Evolutionary conservation across 2,888 invertebrate species (phyloP).

Genomic region (Trichogramma dendrolimi): DNA sequence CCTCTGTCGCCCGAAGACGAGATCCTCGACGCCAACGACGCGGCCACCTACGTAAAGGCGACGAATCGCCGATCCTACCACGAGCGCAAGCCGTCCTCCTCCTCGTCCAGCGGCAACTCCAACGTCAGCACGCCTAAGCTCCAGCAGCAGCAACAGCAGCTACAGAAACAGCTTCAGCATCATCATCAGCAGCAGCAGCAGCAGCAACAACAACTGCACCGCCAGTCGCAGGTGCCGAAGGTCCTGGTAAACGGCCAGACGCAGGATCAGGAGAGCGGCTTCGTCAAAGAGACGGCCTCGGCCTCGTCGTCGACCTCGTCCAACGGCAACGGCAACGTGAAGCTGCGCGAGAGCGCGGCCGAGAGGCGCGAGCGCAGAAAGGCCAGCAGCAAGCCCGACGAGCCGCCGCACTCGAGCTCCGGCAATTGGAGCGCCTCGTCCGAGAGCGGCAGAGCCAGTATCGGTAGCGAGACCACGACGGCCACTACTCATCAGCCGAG

Average conservation of each 20-base stretch:
- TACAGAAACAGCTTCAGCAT: background rate
- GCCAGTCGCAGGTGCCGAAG: background rate
- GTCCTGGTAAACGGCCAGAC: background rate
- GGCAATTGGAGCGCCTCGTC: slow-evolving; percentile 95
- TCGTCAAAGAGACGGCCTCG: slow-evolving; percentile 23
- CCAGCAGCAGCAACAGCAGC: background rate
- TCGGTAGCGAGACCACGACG: slow-evolving; percentile 76
- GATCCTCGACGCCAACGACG: slow-evolving; percentile 5
- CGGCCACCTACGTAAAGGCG: background rate
- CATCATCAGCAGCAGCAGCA: slow-evolving; percentile 5
- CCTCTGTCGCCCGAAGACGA: slow-evolving; percentile 15
- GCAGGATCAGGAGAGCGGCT: background rate
- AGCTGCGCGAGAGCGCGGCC: slow-evolving; percentile 70
- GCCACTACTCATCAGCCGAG: slow-evolving; percentile 59
- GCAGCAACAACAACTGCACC: background rate
- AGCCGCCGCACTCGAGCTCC: slow-evolving; percentile 83
- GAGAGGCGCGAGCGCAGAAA: slow-evolving; percentile 68
- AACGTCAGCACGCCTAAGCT: background rate
- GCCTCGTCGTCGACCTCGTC: slow-evolving; percentile 39
- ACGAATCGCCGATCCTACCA: slow-evolving; percentile 56
- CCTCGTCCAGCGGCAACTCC: slow-evolving; percentile 55
- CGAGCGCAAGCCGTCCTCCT: slow-evolving; percentile 75
- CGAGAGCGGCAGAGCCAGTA: slow-evolving; percentile 79
- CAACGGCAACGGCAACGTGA: slow-evolving; percentile 55
- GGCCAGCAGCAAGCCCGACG: slow-evolving; percentile 66